Base-by-base conservation (phyloP, 1,140 invertebrate species). In the Brachionus koreanus region DNA sequence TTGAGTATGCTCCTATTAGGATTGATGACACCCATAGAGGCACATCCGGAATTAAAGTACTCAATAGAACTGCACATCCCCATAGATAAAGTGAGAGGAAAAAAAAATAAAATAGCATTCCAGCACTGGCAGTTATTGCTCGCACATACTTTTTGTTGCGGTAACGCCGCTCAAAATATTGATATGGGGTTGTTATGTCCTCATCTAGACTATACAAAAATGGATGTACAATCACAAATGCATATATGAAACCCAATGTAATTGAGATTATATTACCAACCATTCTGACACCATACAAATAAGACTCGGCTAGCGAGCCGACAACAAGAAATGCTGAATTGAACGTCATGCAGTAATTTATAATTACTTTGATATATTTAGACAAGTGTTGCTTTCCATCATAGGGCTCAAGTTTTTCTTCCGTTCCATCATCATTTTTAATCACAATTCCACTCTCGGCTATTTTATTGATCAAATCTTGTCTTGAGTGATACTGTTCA, bases 251-350 rank as follows among this genome's bases (percentile, higher is more conserved):
- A 10, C 69, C 69, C 19, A 74, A n/a, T 12, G 69, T 74, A n/a
- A 74, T 74, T 43, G 69, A 74, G 12, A 74, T 74, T 46, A 74
- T 74, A 29, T 74, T 74, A 10, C 69, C 69, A 13, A 74, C 69
- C 69, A 74, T 74, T 46, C 69, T 12, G 12, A 74, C 69, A 43
- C 69, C 69, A 25, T 74, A 74, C 39, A 74, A 46, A 46, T 74
- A 74, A 3, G 69, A 74, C 39, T 74, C 69, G 39, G 69, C 69
- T 23, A 74, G 25, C 1, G 69, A 74, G 12, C 69, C 69, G 43
- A 74, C 69, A 0, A 74, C 33, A 9, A 74, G 25, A 74, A 74
- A 74, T 2, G 69, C 37, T 19, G 69, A 74, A 29, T 74, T 74
- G 29, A 74, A 74, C 25, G 69, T 46, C 19, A 74, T 43, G 25